These are phyloP conservation scores for Dioctria rufipes DNA, from an alignment of 2,888 invertebrate genomes.

Conservation along the genomic window DNA sequence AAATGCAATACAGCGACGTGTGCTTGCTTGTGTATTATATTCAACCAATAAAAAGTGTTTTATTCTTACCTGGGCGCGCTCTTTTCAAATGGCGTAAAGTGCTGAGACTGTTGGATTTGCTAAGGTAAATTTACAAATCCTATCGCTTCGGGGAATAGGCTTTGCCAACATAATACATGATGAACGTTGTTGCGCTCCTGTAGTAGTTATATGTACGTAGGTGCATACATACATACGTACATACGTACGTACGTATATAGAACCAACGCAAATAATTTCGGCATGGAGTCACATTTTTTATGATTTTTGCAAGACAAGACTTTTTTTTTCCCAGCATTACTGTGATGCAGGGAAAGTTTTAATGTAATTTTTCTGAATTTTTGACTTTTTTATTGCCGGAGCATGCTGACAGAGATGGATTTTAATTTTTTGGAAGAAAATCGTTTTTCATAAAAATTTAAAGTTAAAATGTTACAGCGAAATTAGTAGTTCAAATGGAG, in stretches of 20 bases:
- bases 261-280: slow-evolving; percentile 32
- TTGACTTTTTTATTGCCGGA: not conserved
- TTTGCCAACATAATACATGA: slow-evolving; percentile 40
- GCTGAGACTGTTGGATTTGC: slow-evolving; percentile 51
- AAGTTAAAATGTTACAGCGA: too few relatives aligned
- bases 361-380: not conserved
- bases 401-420: not conserved
- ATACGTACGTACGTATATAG: too few relatives aligned
- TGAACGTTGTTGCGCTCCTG: slow-evolving; percentile 36
- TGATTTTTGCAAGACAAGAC: not conserved
- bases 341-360: not conserved
- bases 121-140: slow-evolving; percentile 49
- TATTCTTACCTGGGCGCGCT: slow-evolving; percentile 13
- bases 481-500: too few relatives aligned
- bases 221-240: too few relatives aligned
- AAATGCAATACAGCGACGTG: slow-evolving; percentile 46
- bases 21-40: too few relatives aligned
- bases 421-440: not conserved
- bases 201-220: too few relatives aligned
- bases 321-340: too few relatives aligned
- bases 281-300: not conserved
- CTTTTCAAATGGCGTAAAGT: slow-evolving; percentile 30
- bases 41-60: slow-evolving; percentile 44
- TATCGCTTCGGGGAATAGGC: slow-evolving; percentile 46
- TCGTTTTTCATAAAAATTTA: too few relatives aligned